These are phyloP conservation scores for Pogonophryne albipinna DNA, from an alignment of 2,797 vertebrate species.

Conservation along the genomic window DNA sequence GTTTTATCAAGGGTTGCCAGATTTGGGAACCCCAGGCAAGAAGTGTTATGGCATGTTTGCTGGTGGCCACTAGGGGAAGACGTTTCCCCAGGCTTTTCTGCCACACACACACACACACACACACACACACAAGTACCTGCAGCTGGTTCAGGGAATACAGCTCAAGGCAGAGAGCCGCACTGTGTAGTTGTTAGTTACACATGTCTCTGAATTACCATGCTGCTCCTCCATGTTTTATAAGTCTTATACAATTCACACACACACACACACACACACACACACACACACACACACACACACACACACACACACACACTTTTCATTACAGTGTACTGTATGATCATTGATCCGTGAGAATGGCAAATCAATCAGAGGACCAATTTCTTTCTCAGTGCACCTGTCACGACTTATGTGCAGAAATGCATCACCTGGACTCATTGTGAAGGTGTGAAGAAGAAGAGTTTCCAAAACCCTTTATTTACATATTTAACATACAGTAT, in stretches of 20 bases:
- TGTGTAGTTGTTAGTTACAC: no score
- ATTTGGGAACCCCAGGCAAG: conserved; percentile 6
- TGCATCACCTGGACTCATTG: conserved; percentile 46
- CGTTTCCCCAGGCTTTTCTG: conserved; percentile 64
- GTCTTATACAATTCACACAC: no score
- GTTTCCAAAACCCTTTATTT: background rate
- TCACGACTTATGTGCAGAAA: conserved; percentile 30
- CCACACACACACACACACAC: background rate
- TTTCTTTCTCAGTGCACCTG: conserved; percentile 46
- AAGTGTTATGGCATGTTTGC: conserved; percentile 21
- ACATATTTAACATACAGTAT: no score
- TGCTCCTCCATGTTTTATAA: no score
- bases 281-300: background rate
- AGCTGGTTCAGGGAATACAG: no score
- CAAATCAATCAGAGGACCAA: conserved; percentile 59
- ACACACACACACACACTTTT: conserved; percentile 26
- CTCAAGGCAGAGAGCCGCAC: no score
- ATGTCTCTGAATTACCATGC: no score
- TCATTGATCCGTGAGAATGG: conserved; percentile 54
- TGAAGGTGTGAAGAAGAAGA: conserved; percentile 16
- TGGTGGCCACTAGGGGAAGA: conserved; percentile 77
- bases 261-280: background rate
- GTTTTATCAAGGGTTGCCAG: background rate
- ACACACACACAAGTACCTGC: background rate
- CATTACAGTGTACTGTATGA: conserved; percentile 35